Evolutionary conservation across 2,888 invertebrate genomes (phyloP).

Genomic region (Ormia ochracea): DNA sequence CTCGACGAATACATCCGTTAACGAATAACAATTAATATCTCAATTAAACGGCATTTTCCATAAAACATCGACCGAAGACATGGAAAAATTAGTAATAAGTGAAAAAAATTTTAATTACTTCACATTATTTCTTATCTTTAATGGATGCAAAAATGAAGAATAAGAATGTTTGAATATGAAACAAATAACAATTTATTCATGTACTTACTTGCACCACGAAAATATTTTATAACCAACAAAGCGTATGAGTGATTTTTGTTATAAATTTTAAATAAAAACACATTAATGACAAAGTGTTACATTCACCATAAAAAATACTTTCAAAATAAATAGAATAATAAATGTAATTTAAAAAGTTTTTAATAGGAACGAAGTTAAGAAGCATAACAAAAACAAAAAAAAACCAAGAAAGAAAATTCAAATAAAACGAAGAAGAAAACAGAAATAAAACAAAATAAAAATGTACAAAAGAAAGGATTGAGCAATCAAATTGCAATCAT

Average conservation of each 20-base stretch:
- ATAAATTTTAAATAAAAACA: constrained; percentile 7
- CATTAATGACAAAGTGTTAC: background rate
- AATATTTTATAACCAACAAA: background rate
- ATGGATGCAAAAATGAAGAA: background rate
- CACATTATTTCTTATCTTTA: background rate
- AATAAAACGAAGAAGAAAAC: constrained; percentile 18
- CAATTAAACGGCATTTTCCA: constrained; percentile 36
- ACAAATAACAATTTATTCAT: background rate
- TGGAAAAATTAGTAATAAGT: constrained; percentile 10
- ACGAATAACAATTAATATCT: background rate
- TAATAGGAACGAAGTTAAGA: background rate
- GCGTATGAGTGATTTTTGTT: constrained; percentile 33
- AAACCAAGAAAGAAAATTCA: background rate
- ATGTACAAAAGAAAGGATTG: constrained; percentile 62
- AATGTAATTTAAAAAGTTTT: background rate
- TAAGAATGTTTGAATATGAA: background rate
- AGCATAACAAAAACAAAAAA: background rate
- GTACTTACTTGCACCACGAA: background rate
- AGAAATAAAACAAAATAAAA: constrained; percentile 40
- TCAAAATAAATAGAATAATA: constrained; percentile 4
- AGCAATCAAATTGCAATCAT: constrained; percentile 3
- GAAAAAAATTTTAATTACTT: background rate
- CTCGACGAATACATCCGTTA: background rate
- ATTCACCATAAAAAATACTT: background rate
- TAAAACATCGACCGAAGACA: constrained; percentile 12